A percentile compares a stretch with the other conserved stretches of the same genome.
phyloP scores from a whole-genome alignment of 2,888 invertebrate species.

The Cerastoderma edule region DNA sequence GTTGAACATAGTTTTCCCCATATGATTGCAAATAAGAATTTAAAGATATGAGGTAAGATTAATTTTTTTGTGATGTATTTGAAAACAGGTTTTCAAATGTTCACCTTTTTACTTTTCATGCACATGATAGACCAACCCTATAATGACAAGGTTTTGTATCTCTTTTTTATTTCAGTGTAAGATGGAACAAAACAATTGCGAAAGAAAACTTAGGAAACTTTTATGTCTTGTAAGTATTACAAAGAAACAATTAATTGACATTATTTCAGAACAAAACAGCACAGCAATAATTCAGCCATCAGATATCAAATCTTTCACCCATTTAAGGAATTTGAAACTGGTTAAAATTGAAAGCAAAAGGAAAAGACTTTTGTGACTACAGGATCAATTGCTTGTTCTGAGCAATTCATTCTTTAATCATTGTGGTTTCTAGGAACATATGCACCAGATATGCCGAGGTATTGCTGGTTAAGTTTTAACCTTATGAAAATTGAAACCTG shows the following conservation, averaged over 20 bases:
- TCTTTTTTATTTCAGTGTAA: conserved; percentile 73
- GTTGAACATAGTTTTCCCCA: no score
- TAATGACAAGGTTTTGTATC: background rate
- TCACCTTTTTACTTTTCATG: background rate
- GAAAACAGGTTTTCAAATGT: background rate
- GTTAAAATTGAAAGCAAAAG: background rate
- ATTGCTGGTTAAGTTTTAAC: no score
- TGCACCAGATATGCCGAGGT: no score
- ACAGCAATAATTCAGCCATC: no score
- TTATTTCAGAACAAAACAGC: background rate
- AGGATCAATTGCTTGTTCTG: background rate
- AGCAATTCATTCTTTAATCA: conserved; percentile 3
- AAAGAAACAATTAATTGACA: no score
- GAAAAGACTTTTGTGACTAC: background rate
- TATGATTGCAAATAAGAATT: no score
- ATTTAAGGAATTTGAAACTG: background rate
- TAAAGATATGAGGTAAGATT: no score
- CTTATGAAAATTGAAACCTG: no score
- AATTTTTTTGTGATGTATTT: no score
- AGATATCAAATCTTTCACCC: no score
- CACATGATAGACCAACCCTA: background rate
- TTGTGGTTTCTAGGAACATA: background rate
- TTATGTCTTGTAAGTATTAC: conserved; percentile 82
- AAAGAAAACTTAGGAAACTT: conserved; percentile 82
- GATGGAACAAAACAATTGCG: conserved; percentile 81